Percentiles rank a stretch among this genome's conserved stretches.
These are phyloP conservation scores for Zenarchopterus dispar DNA, from an alignment of 2,797 vertebrate species.

Conservation along the genomic window DNA sequence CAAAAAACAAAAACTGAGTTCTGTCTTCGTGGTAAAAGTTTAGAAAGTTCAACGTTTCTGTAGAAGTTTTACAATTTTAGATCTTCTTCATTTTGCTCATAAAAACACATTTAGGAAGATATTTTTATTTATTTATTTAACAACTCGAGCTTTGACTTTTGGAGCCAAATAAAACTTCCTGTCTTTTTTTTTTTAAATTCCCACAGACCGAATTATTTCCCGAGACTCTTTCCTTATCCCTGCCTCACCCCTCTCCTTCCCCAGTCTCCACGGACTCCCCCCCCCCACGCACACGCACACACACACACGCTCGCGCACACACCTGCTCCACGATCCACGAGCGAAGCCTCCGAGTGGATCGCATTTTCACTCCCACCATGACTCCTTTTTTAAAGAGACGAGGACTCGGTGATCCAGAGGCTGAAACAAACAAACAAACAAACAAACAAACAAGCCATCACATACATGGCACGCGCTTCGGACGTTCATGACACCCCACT, in stretches of 20 bases:
- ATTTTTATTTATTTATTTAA: too few relatives aligned
- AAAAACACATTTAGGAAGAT: too few relatives aligned
- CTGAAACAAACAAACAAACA: neutral
- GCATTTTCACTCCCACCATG: slow-evolving; percentile 79
- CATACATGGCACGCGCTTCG: too few relatives aligned
- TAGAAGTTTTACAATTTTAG: too few relatives aligned
- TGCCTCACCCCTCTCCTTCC: neutral
- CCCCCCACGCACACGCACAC: neutral
- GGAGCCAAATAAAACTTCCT: too few relatives aligned
- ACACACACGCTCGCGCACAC: slow-evolving; percentile 32
- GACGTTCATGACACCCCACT: neutral
- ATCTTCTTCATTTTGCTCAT: too few relatives aligned
- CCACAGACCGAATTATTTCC: neutral
- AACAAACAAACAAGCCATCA: neutral
- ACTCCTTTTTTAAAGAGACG: neutral
- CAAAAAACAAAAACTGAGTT: too few relatives aligned
- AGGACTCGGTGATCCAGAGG: too few relatives aligned
- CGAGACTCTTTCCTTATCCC: neutral
- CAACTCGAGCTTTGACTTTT: too few relatives aligned
- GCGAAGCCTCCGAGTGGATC: slow-evolving; percentile 85
- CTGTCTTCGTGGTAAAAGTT: too few relatives aligned
- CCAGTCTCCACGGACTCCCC: rapidly evolving
- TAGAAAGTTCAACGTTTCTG: too few relatives aligned
- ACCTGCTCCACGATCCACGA: slow-evolving; percentile 89
- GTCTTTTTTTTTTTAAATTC: too few relatives aligned